phyloP scores from a whole-genome alignment of 2,113 vertebrate genomes.

The Pavo muticus region DNA sequence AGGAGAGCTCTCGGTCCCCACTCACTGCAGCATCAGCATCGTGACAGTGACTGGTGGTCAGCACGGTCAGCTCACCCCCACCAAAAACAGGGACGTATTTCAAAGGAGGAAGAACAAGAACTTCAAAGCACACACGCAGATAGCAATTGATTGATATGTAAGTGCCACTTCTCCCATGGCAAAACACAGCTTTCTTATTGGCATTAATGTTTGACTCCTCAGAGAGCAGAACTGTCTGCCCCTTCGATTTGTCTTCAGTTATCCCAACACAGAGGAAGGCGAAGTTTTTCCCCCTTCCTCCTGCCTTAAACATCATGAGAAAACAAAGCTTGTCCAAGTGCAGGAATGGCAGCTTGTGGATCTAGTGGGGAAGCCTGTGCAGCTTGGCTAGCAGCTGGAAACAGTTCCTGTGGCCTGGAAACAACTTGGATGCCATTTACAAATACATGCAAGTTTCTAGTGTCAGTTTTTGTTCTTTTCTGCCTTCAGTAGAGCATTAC shows the following conservation, averaged over 20 bases:
- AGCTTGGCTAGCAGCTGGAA: background rate
- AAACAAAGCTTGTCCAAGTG: fast-evolving
- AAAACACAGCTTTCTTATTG: background rate
- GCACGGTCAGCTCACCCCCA: background rate
- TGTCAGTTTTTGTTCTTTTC: background rate
- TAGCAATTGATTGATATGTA: fast-evolving
- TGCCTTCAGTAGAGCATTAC: background rate
- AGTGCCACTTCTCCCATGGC: background rate
- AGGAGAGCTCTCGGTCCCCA: background rate
- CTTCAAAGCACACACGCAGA: background rate
- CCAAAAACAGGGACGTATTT: background rate
- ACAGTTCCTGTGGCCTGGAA: background rate
- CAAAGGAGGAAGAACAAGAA: background rate
- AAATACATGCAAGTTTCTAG: background rate
- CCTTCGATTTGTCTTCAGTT: background rate
- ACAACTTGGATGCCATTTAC: background rate
- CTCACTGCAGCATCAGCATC: fast-evolving
- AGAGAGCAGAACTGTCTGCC: background rate
- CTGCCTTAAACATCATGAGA: background rate
- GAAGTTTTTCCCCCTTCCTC: background rate
- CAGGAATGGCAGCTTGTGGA: background rate
- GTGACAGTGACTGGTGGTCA: fast-evolving
- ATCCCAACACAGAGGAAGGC: background rate
- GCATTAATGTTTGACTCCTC: background rate
- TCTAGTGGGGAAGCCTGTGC: background rate